Evolutionary conservation across 2,888 invertebrate genomes (phyloP).

Genomic region (Lithosia quadra): DNA sequence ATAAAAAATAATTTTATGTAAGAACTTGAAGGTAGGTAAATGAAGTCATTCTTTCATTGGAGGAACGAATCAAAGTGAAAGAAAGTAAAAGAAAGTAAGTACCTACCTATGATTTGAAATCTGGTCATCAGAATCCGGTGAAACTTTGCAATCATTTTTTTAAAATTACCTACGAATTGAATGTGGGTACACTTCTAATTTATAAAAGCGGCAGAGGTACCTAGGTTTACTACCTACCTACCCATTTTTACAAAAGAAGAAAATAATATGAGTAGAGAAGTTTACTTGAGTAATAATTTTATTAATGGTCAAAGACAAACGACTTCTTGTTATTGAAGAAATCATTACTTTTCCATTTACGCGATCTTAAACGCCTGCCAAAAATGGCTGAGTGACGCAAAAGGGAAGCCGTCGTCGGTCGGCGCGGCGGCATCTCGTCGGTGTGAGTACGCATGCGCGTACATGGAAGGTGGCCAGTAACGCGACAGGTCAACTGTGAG

Average conservation of each 20-base stretch:
- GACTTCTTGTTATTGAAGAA: not conserved
- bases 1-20: conserved; percentile 5
- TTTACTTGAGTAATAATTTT: not conserved
- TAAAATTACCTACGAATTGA: not conserved
- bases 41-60: not conserved
- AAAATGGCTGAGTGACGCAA: conserved; percentile 31
- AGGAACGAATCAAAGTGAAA: not conserved
- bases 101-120: too few species aligned
- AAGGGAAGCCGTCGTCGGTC: conserved; percentile 26
- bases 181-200: not conserved
- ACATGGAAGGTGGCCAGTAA: conserved; percentile 24
- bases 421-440: conserved; percentile 6
- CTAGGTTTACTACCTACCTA: too few species aligned
- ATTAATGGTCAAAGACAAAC: not conserved
- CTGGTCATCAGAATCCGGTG: not conserved
- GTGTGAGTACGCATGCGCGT: conserved; percentile 27
- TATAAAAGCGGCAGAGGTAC: too few species aligned
- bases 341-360: conserved; percentile 3
- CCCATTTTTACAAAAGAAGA: not conserved
- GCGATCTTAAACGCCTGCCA: conserved; percentile 23
- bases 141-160: not conserved
- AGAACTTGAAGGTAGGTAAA: not conserved
- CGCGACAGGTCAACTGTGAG: conserved; percentile 50
- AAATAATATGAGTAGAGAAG: too few species aligned
- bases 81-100: too few species aligned